phyloP scores from a whole-genome alignment of 2,113 vertebrate species.

The Camelus bactrianus region DNA sequence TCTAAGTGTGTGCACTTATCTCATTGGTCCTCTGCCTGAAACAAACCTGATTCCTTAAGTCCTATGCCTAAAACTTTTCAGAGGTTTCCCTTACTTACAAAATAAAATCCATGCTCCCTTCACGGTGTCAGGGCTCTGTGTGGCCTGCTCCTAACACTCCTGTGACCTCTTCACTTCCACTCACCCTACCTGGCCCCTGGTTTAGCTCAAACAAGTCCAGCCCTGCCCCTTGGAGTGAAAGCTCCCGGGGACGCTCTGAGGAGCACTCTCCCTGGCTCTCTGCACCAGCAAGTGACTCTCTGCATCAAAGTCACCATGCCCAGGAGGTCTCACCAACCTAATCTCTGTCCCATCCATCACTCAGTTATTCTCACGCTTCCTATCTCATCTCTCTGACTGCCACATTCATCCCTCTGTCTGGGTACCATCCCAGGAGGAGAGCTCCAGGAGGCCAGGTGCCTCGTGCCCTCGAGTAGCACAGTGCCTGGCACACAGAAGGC shows the following conservation, averaged over 20 bases:
- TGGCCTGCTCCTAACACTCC: not conserved
- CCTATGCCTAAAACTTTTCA: not conserved
- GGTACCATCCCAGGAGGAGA: not conserved
- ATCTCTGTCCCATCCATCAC: not conserved
- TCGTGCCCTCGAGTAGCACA: not conserved
- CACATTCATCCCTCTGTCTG: not conserved
- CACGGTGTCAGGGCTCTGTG: not conserved
- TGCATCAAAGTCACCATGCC: not conserved
- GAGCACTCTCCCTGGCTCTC: not conserved
- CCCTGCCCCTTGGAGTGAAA: no score
- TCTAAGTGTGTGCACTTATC: no score
- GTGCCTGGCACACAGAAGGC: no score
- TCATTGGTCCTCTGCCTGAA: not conserved
- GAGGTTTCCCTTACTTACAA: not conserved
- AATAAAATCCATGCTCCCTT: not conserved
- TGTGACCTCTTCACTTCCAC: not conserved
- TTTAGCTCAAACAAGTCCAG: not conserved
- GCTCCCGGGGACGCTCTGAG: no score
- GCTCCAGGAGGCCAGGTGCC: not conserved
- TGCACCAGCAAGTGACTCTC: not conserved
- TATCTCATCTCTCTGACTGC: not conserved
- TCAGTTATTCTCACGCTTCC: not conserved
- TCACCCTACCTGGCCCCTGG: not conserved
- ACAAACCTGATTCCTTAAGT: not conserved
- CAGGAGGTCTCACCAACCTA: fast-evolving